Evolutionary conservation across 2,888 invertebrate species (phyloP), one percentile per base, ranked within the genome.

Genomic region (Metalampra italica): DNA sequence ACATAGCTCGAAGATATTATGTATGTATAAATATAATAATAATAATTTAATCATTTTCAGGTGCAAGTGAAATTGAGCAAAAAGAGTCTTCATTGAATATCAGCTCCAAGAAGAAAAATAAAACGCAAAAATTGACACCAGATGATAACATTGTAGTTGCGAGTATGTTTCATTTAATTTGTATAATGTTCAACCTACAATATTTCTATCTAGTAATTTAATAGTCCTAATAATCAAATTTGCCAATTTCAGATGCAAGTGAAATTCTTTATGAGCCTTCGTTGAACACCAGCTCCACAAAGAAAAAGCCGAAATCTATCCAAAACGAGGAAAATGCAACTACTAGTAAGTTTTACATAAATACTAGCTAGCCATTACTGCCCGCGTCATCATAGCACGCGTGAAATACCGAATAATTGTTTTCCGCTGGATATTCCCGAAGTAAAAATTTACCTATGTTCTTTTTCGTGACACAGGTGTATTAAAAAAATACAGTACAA

Each of bases 251-350:
- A 46, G 39, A 14, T 46, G n/a, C 22, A 39, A 11, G 9, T 12
- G 14, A 13, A 39, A 29, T 45, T 45, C 37, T 9, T 15, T 22
- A 29, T 9, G 45, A 39, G 8, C 9, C 22, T 45, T 9, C 11
- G n/a, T 2, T 7, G 9, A 29, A n/a, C 13, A 13, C 52, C 43
- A 46, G 14, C 9, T 56, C 41, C 46, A 59, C 60, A 32, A 60
- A 59, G 50, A 62, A 68, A 47, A 56, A 64, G 13, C 57, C 51
- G 9, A 63, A 57, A 42, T 59, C 62, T 13, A 46, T 47, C 29
- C 44, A 53, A 9, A 34, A 14, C 36, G 42, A 57, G 47, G 54
- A 56, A 37, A 54, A 55, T 41, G 46, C 22, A 22, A 22, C 22
- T 22, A 68, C 68, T 49, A 61, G 66, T 57, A 30, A 29, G 37